phyloP scores from a whole-genome alignment of 2,797 vertebrate species.

The Geotrypetes seraphini region DNA sequence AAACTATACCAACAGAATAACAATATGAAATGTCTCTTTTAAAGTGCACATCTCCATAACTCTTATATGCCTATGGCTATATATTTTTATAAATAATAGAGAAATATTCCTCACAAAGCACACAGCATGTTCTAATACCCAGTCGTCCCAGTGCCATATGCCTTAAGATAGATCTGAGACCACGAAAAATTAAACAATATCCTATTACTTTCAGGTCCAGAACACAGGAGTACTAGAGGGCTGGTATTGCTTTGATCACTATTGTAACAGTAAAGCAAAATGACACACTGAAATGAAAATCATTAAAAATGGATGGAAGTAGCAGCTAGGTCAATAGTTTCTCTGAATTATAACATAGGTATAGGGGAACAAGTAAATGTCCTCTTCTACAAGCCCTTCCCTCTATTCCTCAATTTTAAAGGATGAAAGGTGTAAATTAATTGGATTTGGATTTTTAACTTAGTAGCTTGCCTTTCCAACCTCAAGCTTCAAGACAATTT shows the following conservation, averaged over 20 bases:
- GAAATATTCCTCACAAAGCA: neutral
- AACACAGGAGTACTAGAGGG: constrained; percentile 31
- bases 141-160: constrained; percentile 12
- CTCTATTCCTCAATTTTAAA: neutral
- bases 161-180: constrained; percentile 38
- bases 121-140: constrained; percentile 6
- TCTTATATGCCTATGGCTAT: neutral
- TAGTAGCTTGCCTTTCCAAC: too few relatives aligned
- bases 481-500: too few relatives aligned
- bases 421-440: neutral
- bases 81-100: neutral
- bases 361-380: neutral
- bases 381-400: neutral
- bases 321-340: constrained; percentile 6
- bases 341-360: constrained; percentile 19
- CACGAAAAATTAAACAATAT: constrained; percentile 40
- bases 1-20: too few relatives aligned
- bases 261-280: constrained; percentile 33
- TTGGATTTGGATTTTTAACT: too few relatives aligned
- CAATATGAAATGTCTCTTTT: too few relatives aligned
- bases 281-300: constrained; percentile 36
- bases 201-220: constrained; percentile 37
- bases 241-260: constrained; percentile 42
- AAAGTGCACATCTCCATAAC: too few relatives aligned
- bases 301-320: constrained; percentile 38